Evolutionary conservation across 2,113 vertebrate genomes (phyloP).

Genomic region (Cryptomyrus ogoouensis): DNA sequence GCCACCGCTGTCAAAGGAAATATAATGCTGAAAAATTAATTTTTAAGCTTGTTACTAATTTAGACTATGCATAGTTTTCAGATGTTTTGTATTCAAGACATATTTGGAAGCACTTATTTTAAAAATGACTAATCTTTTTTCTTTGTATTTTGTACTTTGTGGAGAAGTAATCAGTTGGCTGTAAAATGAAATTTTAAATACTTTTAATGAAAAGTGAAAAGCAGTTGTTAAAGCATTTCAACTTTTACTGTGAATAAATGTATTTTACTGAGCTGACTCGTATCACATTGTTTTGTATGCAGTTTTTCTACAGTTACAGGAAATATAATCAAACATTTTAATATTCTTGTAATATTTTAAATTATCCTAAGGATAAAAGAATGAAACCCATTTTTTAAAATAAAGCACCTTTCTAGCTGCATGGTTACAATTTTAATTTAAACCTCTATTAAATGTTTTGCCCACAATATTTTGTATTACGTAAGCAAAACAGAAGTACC

Average conservation of each 20-base stretch:
- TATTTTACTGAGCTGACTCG: slow-evolving; percentile 57
- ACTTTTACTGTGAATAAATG: slow-evolving; percentile 61
- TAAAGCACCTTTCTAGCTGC: neutral
- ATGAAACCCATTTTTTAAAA: neutral
- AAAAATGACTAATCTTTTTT: slow-evolving; percentile 51
- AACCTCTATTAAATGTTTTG: neutral
- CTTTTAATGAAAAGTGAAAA: slow-evolving; percentile 65
- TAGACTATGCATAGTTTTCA: slow-evolving; percentile 59
- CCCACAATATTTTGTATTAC: neutral
- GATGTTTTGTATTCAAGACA: slow-evolving; percentile 55
- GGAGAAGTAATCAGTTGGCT: slow-evolving; percentile 51
- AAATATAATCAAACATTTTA: neutral
- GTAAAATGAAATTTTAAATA: slow-evolving; percentile 64
- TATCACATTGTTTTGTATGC: slow-evolving; percentile 20
- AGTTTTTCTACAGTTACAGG: neutral
- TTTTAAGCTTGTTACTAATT: slow-evolving; percentile 48
- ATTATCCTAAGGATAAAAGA: neutral
- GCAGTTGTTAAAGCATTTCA: slow-evolving; percentile 43
- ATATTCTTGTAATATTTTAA: neutral
- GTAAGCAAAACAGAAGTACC: neutral
- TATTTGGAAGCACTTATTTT: slow-evolving; percentile 52
- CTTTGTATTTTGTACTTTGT: slow-evolving; percentile 61
- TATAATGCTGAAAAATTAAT: slow-evolving; percentile 50
- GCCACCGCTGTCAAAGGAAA: slow-evolving; percentile 32
- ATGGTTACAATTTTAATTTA: neutral